phyloP scores from a whole-genome alignment of 2,888 invertebrate species.

The Mamestra brassicae region DNA sequence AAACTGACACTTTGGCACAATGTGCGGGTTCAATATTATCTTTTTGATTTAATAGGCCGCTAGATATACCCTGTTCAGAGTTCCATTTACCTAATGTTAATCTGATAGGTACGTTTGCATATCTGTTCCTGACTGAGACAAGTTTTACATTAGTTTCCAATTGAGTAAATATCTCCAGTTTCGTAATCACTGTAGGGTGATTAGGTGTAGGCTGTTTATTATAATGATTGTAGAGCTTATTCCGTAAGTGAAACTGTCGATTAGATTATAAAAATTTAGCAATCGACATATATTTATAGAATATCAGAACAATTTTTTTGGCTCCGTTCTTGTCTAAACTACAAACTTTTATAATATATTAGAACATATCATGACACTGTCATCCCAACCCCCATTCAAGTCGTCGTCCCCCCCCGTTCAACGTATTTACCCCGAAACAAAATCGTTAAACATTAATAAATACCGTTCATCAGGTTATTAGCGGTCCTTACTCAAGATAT shows the following conservation, averaged over 20 bases:
- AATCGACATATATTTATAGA: background rate
- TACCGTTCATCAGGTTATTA: slow-evolving; percentile 46
- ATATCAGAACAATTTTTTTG: background rate
- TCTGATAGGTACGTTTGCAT: slow-evolving; percentile 35
- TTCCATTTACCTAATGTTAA: slow-evolving; percentile 47
- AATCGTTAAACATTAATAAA: slow-evolving; percentile 2
- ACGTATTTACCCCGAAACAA: background rate
- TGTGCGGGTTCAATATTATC: slow-evolving; percentile 33
- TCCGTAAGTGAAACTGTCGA: background rate
- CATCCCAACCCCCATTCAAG: too few relatives aligned
- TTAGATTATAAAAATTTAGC: background rate
- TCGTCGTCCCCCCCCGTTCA: too few relatives aligned
- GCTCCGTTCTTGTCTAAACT: too few relatives aligned
- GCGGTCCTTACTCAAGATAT: slow-evolving; percentile 41
- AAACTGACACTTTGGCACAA: slow-evolving; percentile 24
- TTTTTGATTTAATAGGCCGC: slow-evolving; percentile 49
- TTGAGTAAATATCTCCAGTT: slow-evolving; percentile 17
- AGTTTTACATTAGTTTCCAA: slow-evolving; percentile 19
- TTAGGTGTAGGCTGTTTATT: background rate
- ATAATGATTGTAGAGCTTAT: too few relatives aligned
- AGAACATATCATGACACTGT: too few relatives aligned
- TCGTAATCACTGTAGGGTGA: slow-evolving; percentile 12
- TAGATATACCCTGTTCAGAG: slow-evolving; percentile 31
- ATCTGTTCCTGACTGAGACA: slow-evolving; percentile 43
- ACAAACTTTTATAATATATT: too few relatives aligned